Conservation (phyloP, 2,797 vertebrate genomes). For the Gambelia wislizenii region DNA sequence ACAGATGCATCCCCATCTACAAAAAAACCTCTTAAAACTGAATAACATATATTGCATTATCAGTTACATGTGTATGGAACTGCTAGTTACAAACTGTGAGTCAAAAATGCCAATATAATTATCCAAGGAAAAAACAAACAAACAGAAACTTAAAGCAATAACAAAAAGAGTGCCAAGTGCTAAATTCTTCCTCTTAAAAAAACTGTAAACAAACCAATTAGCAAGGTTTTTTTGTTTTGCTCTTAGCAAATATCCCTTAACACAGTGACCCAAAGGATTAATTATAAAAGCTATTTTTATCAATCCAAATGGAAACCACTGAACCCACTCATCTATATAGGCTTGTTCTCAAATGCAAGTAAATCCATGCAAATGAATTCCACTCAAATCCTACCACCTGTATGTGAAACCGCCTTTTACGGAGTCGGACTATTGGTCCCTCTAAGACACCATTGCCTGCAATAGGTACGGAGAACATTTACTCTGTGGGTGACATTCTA, state of each 20-base stretch:
- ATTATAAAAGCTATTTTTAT: neutral
- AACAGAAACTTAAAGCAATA: neutral
- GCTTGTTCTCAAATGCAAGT: neutral
- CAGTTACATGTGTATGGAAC: neutral
- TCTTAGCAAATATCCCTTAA: neutral
- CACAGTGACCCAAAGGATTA: neutral
- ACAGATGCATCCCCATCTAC: too few species aligned
- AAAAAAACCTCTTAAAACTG: neutral
- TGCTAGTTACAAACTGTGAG: too few species aligned
- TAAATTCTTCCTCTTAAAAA: neutral
- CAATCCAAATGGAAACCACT: neutral
- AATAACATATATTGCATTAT: neutral
- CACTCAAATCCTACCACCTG: neutral
- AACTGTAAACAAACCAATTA: neutral
- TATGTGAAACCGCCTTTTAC: neutral
- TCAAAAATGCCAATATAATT: neutral
- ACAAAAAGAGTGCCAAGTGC: neutral
- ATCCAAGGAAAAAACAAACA: neutral
- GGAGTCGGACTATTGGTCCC: neutral
- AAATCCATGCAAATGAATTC: neutral
- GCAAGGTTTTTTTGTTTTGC: neutral
- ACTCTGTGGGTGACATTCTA: too few species aligned
- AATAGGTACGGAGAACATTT: too few species aligned
- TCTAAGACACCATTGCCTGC: neutral
- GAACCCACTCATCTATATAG: neutral